phyloP scores from a whole-genome alignment of 1,140 invertebrate species.

The Saccostrea echinata region DNA sequence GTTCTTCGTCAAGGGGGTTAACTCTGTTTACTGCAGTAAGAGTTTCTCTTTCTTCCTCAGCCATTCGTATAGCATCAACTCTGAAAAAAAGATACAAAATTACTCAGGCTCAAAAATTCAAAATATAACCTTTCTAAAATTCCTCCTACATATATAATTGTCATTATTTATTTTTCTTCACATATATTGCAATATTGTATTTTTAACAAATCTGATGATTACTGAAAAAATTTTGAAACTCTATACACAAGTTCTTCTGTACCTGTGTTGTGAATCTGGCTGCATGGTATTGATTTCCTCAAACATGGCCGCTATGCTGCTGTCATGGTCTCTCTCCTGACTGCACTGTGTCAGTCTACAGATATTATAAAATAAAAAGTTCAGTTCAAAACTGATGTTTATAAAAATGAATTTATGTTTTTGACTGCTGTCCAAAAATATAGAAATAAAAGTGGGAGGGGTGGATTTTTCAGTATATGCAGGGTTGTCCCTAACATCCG shows the following conservation, averaged over 20 bases:
- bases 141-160: too few species aligned
- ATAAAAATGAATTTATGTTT: not conserved
- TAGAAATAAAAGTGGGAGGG: too few species aligned
- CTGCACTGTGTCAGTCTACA: constrained; percentile 59
- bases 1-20: constrained; percentile 73
- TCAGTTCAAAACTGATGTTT: not conserved
- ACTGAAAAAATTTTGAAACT: too few species aligned
- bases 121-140: too few species aligned
- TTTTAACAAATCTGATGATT: too few species aligned
- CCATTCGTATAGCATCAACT: constrained; percentile 74
- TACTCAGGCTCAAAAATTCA: too few species aligned
- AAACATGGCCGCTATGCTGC: constrained; percentile 70
- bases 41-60: constrained; percentile 71
- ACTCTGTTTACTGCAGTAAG: constrained; percentile 66
- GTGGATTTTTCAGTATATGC: too few species aligned
- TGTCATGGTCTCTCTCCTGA: constrained; percentile 67
- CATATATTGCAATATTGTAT: too few species aligned
- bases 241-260: not conserved
- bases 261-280: constrained; percentile 77
- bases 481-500: too few species aligned
- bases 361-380: not conserved
- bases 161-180: too few species aligned
- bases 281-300: constrained; percentile 76
- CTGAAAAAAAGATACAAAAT: constrained; percentile 64
- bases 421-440: not conserved